A percentile compares a stretch with the other conserved stretches of the same genome.
phyloP scores from a whole-genome alignment of 2,113 vertebrate genomes.

The Hippolais icterina region DNA sequence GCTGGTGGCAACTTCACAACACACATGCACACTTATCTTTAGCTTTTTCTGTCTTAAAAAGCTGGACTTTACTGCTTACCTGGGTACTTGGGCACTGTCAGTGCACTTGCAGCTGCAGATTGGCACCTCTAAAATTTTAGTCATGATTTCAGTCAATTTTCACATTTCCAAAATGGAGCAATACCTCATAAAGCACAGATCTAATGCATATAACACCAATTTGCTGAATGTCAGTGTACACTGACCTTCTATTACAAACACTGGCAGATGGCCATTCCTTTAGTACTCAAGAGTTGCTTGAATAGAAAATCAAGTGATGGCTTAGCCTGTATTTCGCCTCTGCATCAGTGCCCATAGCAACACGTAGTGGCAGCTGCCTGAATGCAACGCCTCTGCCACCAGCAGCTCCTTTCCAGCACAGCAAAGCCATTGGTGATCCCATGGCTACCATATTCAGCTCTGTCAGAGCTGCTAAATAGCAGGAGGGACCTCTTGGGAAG shows the following conservation, averaged over 20 bases:
- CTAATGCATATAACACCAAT: constrained; percentile 51
- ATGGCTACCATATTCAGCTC: background rate
- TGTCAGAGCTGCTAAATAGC: background rate
- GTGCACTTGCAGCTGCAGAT: background rate
- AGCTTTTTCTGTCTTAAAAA: background rate
- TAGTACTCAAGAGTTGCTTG: constrained; percentile 49
- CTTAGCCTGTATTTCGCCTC: constrained; percentile 5
- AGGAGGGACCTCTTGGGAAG: background rate
- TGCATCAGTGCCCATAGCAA: constrained; percentile 56
- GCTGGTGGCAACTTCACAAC: background rate
- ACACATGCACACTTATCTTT: fast-evolving
- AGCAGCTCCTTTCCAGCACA: constrained; percentile 13
- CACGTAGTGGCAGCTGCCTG: background rate
- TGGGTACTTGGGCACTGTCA: background rate
- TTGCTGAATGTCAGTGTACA: constrained; percentile 61
- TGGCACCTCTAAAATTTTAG: constrained; percentile 33
- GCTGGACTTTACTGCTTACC: background rate
- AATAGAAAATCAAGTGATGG: constrained; percentile 55
- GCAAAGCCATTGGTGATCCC: background rate
- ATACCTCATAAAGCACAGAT: constrained; percentile 45
- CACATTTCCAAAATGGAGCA: constrained; percentile 31
- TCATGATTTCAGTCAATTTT: constrained; percentile 24
- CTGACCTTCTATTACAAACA: constrained; percentile 70
- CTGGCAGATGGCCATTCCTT: constrained; percentile 73
- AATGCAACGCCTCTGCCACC: background rate